A percentile compares a stretch with the other conserved stretches of the same genome.
Conservation (phyloP, 2,113 vertebrate genomes). For the Rhodinocichla rosea region DNA sequence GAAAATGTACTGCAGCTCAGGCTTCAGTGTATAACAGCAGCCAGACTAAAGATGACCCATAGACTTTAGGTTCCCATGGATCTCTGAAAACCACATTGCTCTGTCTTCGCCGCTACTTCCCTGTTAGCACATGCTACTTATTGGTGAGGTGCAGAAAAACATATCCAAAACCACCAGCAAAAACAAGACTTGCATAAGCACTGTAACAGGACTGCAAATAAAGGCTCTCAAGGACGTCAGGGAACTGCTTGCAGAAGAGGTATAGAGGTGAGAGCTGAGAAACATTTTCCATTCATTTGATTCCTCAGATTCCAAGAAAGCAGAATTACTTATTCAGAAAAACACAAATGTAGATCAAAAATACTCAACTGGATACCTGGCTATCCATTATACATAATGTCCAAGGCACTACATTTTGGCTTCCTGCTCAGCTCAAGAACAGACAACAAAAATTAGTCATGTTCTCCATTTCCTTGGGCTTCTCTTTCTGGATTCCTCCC, state of each 20-base stretch:
- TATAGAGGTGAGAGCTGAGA: background rate
- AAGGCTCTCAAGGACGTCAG: background rate
- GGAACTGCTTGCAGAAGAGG: background rate
- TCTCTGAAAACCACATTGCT: background rate
- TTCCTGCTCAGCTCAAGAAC: background rate
- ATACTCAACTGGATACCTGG: accelerated
- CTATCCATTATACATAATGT: background rate
- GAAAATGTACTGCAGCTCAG: background rate
- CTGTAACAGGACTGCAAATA: background rate
- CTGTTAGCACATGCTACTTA: background rate
- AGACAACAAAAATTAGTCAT: background rate
- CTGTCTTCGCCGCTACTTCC: background rate
- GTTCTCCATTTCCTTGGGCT: background rate
- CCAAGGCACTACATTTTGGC: background rate
- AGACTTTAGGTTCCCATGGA: background rate
- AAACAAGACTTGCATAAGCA: background rate
- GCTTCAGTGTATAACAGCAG: background rate
- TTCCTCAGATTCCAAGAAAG: background rate
- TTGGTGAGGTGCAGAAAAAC: background rate
- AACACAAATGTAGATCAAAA: background rate
- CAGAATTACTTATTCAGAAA: background rate
- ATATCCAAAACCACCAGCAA: background rate
- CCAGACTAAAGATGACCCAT: background rate
- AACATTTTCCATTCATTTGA: background rate
- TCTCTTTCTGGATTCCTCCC: background rate